These are phyloP conservation scores for Drosophila lacicola DNA, from an alignment of 2,888 invertebrate genomes.

Conservation along the genomic window DNA sequence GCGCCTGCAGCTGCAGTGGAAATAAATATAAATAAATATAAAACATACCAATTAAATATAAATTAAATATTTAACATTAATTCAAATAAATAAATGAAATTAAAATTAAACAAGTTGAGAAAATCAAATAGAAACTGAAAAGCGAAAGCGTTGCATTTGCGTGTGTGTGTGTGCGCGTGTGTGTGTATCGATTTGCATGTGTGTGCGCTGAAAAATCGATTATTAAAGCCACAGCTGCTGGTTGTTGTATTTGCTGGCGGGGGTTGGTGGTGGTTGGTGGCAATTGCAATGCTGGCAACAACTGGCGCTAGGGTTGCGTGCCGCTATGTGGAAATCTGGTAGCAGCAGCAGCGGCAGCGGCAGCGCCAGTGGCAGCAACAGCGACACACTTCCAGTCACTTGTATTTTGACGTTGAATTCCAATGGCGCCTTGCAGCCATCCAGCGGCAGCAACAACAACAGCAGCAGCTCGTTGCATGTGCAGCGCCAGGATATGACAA, in stretches of 20 bases:
- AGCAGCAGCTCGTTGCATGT: conserved; percentile 63
- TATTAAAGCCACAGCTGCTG: conserved; percentile 76
- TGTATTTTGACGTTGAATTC: conserved; percentile 77
- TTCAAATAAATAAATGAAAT: not conserved
- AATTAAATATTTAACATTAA: not conserved
- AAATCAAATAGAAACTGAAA: conserved; percentile 19
- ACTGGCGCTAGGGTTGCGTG: conserved; percentile 66
- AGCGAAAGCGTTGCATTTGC: conserved; percentile 58
- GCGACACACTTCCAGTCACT: conserved; percentile 80
- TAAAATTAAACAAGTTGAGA: not conserved
- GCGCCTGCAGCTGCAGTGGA: conserved; percentile 29
- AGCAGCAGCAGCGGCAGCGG: conserved; percentile 27
- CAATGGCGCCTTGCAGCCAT: conserved; percentile 75
- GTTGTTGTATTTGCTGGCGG: conserved; percentile 49
- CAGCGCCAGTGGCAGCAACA: conserved; percentile 43
- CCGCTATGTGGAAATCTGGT: conserved; percentile 71
- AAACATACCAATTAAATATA: conserved; percentile 6
- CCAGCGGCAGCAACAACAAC: conserved; percentile 53
- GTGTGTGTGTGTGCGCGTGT: conserved; percentile 22
- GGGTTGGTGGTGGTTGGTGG: conserved; percentile 38
- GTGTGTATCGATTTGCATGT: conserved; percentile 53
- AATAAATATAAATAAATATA: conserved; percentile 1
- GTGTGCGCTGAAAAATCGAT: conserved; percentile 77
- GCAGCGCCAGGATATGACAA: conserved; percentile 65
- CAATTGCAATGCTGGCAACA: conserved; percentile 57